Percentiles rank a stretch among this genome's conserved stretches.
Evolutionary conservation across 2,888 invertebrate genomes (phyloP).

Genomic region (Stegana nigrithorax): DNA sequence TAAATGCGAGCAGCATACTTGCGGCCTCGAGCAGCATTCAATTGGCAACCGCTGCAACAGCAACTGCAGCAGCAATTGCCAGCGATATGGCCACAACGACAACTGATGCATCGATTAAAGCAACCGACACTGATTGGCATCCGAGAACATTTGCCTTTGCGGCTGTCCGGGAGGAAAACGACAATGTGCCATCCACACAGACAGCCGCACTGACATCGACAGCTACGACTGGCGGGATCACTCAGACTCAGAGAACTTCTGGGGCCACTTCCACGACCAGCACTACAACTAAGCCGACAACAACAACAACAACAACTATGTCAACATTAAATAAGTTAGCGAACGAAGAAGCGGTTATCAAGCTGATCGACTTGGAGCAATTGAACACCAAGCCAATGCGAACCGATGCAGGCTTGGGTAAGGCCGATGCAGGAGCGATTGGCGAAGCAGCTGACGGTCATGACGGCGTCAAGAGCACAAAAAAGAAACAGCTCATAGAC

Average conservation of each 20-base stretch:
- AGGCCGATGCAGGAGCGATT: no score
- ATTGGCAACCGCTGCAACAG: neutral
- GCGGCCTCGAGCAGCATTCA: neutral
- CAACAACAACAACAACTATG: constrained; percentile 2
- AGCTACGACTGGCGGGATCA: neutral
- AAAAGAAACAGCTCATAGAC: constrained; percentile 64
- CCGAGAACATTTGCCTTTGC: constrained; percentile 1
- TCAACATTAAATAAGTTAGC: neutral
- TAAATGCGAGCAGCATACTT: constrained; percentile 2
- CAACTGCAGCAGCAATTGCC: neutral
- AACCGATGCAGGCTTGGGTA: no score
- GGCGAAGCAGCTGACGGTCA: constrained; percentile 53
- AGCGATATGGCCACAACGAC: neutral
- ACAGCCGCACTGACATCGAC: neutral
- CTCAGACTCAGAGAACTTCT: no score
- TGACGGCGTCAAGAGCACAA: constrained; percentile 65
- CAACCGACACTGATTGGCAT: neutral
- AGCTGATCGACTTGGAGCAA: constrained; percentile 52
- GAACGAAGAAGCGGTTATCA: constrained; percentile 40
- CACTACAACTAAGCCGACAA: no score
- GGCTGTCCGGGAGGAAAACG: neutral
- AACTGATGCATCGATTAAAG: constrained; percentile 12
- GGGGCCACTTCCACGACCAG: no score
- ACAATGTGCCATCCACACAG: neutral
- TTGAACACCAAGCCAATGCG: constrained; percentile 19